A percentile compares a stretch with the other conserved stretches of the same genome.
phyloP scores from a whole-genome alignment of 2,113 vertebrate species.

The Ictalurus punctatus region DNA sequence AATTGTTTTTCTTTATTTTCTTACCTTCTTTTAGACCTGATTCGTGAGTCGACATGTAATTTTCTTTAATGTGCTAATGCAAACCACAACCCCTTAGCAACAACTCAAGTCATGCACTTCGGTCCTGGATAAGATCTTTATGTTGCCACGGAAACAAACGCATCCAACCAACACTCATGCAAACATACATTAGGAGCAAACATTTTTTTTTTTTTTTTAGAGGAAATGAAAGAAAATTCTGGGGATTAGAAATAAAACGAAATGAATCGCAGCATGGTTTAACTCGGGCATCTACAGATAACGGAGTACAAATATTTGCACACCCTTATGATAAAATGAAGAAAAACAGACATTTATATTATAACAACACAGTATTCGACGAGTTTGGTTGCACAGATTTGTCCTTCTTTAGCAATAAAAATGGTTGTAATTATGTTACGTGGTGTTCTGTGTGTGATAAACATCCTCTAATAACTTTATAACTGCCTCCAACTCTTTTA shows the following conservation, averaged over 20 bases:
- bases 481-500: too few relatives aligned
- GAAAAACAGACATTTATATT: not conserved
- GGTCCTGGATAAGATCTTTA: constrained; percentile 45
- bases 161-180: constrained; percentile 45
- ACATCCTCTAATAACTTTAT: too few relatives aligned
- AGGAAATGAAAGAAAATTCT: constrained; percentile 24
- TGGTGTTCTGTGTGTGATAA: too few relatives aligned
- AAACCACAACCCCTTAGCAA: constrained; percentile 13
- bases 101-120: constrained; percentile 16
- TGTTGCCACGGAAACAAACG: constrained; percentile 65
- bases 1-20: not conserved
- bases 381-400: not conserved
- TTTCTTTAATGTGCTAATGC: constrained; percentile 16
- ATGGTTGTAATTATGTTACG: too few relatives aligned
- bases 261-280: constrained; percentile 24
- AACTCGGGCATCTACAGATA: not conserved
- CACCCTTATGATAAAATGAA: not conserved
- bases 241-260: not conserved
- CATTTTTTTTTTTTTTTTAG: not conserved
- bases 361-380: not conserved
- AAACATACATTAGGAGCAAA: constrained; percentile 33
- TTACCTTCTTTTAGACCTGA: not conserved
- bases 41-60: not conserved
- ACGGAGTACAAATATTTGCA: not conserved
- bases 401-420: not conserved